Evolutionary conservation across 2,888 invertebrate genomes (phyloP).

Genomic region (Drosophila parthenogenetica): DNA sequence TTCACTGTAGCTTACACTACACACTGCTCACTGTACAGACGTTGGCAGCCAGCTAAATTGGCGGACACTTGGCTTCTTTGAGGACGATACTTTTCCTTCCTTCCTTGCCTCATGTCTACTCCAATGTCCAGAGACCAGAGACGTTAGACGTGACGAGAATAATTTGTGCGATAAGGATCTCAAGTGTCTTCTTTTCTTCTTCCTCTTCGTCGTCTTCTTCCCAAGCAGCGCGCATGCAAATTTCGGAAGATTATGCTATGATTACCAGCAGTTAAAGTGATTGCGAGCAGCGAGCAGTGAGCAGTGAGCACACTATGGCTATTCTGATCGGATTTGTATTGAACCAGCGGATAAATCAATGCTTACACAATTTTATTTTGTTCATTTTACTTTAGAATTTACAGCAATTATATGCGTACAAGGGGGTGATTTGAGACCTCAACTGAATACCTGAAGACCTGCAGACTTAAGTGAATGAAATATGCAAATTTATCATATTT

Average conservation of each 20-base stretch:
- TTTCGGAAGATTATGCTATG: slow-evolving; percentile 82
- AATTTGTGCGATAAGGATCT: slow-evolving; percentile 81
- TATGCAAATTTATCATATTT: too few species aligned
- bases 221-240: slow-evolving; percentile 79
- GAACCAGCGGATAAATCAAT: slow-evolving; percentile 21
- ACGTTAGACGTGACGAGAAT: slow-evolving; percentile 83
- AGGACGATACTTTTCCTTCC: slow-evolving; percentile 43
- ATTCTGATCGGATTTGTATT: slow-evolving; percentile 9
- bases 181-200: slow-evolving; percentile 63
- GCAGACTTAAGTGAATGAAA: neutral
- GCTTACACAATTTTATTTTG: slow-evolving; percentile 16
- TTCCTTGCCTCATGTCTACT: neutral
- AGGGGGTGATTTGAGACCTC: neutral
- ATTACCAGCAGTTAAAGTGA: slow-evolving; percentile 81
- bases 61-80: slow-evolving; percentile 57
- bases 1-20: too few species aligned
- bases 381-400: slow-evolving; percentile 1
- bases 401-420: neutral
- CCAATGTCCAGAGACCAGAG: slow-evolving; percentile 26
- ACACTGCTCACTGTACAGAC: slow-evolving; percentile 3
- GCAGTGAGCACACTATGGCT: slow-evolving; percentile 14
- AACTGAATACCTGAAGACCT: too few species aligned
- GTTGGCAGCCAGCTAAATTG: slow-evolving; percentile 58
- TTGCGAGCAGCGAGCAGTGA: slow-evolving; percentile 33
- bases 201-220: too few species aligned